A percentile compares a stretch with the other conserved stretches of the same genome.
Evolutionary conservation across 2,113 vertebrate genomes (phyloP).

Genomic region (Oceanodroma tethys): DNA sequence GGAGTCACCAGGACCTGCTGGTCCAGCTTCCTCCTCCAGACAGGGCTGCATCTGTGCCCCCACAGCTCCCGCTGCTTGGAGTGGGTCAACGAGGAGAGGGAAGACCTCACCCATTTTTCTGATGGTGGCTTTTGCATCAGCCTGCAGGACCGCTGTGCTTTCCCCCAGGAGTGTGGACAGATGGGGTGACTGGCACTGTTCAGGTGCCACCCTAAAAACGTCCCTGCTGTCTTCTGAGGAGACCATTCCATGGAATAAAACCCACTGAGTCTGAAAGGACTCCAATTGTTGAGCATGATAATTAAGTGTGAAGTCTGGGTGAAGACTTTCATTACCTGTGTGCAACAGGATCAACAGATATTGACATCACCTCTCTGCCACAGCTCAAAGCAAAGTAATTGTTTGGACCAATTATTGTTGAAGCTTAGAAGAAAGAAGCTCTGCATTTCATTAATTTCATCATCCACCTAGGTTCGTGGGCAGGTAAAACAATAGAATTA

Average conservation of each 20-base stretch:
- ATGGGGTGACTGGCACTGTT: neutral
- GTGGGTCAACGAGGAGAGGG: neutral
- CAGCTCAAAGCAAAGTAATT: neutral
- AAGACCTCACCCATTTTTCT: neutral
- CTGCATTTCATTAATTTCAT: neutral
- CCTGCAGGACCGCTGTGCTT: neutral
- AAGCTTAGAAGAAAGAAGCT: neutral
- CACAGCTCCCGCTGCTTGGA: neutral
- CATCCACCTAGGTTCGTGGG: neutral
- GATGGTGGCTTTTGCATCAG: neutral
- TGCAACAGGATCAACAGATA: neutral
- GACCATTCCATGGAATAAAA: neutral
- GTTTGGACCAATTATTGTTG: neutral
- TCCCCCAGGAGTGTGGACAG: neutral
- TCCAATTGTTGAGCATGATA: rapidly evolving
- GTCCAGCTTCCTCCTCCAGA: neutral
- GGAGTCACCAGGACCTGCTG: neutral
- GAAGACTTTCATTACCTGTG: neutral
- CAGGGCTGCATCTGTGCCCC: neutral
- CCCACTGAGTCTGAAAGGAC: neutral
- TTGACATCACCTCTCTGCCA: neutral
- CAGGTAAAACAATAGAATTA: neutral
- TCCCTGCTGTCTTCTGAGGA: neutral
- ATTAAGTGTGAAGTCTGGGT: neutral
- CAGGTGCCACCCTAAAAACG: neutral